Percentiles rank a stretch among this genome's conserved stretches.
phyloP scores from a whole-genome alignment of 2,888 invertebrate genomes.

The Caenorhabditis auriculariae region DNA sequence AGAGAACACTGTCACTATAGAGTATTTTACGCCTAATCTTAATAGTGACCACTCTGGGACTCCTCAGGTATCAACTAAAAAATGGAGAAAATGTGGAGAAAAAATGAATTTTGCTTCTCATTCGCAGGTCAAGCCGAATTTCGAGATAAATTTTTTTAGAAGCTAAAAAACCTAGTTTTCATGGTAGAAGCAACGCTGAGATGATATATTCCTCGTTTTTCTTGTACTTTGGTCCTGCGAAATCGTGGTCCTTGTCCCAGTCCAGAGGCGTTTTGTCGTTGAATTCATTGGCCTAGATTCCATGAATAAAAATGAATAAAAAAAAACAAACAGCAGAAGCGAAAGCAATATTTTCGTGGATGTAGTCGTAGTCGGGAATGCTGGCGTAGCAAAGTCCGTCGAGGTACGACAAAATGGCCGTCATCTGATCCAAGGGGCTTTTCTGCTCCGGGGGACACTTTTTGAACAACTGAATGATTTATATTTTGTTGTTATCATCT shows the following conservation, averaged over 20 bases:
- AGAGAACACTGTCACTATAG: no score
- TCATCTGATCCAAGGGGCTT: slow-evolving; percentile 17
- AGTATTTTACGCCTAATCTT: no score
- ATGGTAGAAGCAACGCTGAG: slow-evolving; percentile 16
- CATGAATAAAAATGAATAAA: background rate
- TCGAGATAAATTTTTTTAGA: no score
- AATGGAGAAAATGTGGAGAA: no score
- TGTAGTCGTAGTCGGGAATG: slow-evolving; percentile 37
- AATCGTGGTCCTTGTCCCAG: slow-evolving; percentile 26
- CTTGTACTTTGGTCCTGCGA: slow-evolving; percentile 27
- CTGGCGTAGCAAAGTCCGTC: slow-evolving; percentile 21
- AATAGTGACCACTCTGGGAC: no score
- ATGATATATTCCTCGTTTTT: slow-evolving; percentile 16
- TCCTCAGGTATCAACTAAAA: no score
- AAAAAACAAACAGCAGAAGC: background rate
- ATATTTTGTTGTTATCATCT: background rate
- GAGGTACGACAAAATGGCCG: slow-evolving; percentile 18
- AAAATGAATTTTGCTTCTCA: no score
- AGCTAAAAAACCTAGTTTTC: no score
- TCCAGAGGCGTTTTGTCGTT: slow-evolving; percentile 6
- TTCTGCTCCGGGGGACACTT: slow-evolving; percentile 8
- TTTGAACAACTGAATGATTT: background rate
- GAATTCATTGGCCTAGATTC: background rate
- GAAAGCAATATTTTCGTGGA: slow-evolving; percentile 7
- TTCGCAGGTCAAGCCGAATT: no score